Conservation (phyloP, 2,888 invertebrate species). For the Smittia aterrima region DNA sequence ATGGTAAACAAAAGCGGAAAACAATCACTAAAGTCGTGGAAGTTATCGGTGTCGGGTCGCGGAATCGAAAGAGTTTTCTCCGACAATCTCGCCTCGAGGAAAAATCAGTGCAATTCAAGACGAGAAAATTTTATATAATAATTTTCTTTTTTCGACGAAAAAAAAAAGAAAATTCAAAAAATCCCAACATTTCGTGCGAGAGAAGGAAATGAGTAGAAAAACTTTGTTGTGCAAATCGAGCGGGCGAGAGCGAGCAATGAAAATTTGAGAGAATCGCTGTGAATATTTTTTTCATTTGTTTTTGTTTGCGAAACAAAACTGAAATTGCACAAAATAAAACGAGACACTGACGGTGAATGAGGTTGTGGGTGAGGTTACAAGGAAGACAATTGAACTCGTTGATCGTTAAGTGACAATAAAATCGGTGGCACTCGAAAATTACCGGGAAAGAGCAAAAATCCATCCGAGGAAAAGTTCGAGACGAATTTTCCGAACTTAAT, state of each 20-base stretch:
- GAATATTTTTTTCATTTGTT: not conserved
- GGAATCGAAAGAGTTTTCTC: not conserved
- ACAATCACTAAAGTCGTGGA: not conserved
- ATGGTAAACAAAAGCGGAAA: conserved; percentile 10
- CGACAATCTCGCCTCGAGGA: not conserved
- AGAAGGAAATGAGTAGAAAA: conserved; percentile 4
- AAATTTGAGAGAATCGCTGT: conserved; percentile 11
- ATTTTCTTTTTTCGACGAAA: not conserved
- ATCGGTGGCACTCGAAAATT: no score
- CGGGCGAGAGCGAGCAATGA: not conserved
- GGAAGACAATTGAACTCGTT: no score
- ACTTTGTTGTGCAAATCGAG: not conserved
- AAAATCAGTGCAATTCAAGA: conserved; percentile 19
- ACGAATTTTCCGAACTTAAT: no score
- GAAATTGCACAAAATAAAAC: conserved; percentile 5
- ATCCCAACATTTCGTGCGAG: not conserved
- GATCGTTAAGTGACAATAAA: no score
- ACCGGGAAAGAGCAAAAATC: no score
- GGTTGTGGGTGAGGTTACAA: not conserved
- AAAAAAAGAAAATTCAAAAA: conserved; percentile 27
- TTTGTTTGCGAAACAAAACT: not conserved
- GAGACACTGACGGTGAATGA: not conserved
- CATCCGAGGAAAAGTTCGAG: no score
- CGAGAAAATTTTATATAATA: conserved; percentile 27
- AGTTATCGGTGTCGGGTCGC: not conserved